Base-by-base conservation (phyloP, 2,113 vertebrate genomes). In the Dissostichus mawsoni region DNA sequence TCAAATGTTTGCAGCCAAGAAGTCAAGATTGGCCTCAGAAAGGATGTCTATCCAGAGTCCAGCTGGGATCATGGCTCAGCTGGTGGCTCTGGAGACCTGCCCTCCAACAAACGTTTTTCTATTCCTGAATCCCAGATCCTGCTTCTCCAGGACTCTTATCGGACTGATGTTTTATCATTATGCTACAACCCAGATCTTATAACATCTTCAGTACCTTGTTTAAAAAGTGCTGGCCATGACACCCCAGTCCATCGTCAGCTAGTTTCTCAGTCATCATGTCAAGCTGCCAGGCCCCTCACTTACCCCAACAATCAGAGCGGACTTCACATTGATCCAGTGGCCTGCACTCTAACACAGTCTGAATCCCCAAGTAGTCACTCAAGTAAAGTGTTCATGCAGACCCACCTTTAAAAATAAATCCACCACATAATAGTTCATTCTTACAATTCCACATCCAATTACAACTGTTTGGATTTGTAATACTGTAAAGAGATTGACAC, bases 41-140 rank as follows among this genome's bases (percentile, higher is more conserved):
- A 90, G 86, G 82, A 88, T 36, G 64, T 85, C 11, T 69, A 62
- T 55, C 85, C 85, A 58, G 77, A 85, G 23, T 69, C 55, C 25
- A 18, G 71, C 8, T 51, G 51, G 41, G 18, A 56, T 53, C 48
- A 69, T 10, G 8, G 48, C 18, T 61, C 41, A 20, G 7, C 50
- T 1, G 63, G 23, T n/a, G 17, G 11, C 55, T 47, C 23, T 3
- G 57, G 74, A 70, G 67, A 80, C 3, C 1, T 48, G 11, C 45
- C 23, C 55, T 18, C 36, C 17, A 77, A 44, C n/a, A 77, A 62
- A n/a, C 41, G 3, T 2, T 69, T 78, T 18, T 87, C 85, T 48
- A 2, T 74, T 16, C 75, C 84, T 33, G 69, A 84, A 52, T 73
- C 80, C 2, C 56, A 69, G 29, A 62, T 63, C 11, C 20, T 78